Evolutionary conservation across 2,888 invertebrate genomes (phyloP).

Genomic region (Leptinotarsa juncta): DNA sequence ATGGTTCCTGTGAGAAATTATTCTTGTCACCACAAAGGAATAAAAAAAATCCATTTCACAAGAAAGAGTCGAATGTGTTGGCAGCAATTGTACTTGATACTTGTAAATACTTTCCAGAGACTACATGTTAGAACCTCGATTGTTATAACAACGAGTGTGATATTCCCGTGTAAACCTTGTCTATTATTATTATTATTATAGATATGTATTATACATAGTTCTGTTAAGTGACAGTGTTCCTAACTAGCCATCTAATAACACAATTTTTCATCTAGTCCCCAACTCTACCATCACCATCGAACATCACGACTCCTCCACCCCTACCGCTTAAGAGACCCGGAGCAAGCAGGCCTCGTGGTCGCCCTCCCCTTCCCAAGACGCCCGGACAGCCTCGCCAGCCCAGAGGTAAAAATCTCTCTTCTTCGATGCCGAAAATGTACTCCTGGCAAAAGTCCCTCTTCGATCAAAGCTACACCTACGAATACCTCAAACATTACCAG

Average conservation of each 20-base stretch:
- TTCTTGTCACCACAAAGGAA: no score
- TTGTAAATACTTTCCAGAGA: no score
- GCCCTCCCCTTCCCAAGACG: slow-evolving; percentile 62
- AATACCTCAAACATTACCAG: slow-evolving; percentile 64
- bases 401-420: slow-evolving; percentile 49
- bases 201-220: no score
- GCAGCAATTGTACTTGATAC: no score
- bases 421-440: slow-evolving; percentile 41
- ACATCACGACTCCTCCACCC: slow-evolving; percentile 34
- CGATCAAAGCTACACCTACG: slow-evolving; percentile 56
- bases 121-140: background rate
- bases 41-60: no score
- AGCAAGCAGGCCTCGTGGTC: slow-evolving; percentile 51
- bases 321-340: slow-evolving; percentile 56
- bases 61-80: no score
- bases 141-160: no score
- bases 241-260: background rate
- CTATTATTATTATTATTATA: no score
- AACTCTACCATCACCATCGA: slow-evolving; percentile 50
- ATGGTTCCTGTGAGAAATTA: no score
- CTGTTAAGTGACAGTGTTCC: no score
- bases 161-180: no score
- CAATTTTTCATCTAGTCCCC: slow-evolving; percentile 47
- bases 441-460: slow-evolving; percentile 57
- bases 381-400: slow-evolving; percentile 65